These are phyloP conservation scores for Drosophila algonquin DNA, from an alignment of 2,888 invertebrate genomes.

Conservation along the genomic window DNA sequence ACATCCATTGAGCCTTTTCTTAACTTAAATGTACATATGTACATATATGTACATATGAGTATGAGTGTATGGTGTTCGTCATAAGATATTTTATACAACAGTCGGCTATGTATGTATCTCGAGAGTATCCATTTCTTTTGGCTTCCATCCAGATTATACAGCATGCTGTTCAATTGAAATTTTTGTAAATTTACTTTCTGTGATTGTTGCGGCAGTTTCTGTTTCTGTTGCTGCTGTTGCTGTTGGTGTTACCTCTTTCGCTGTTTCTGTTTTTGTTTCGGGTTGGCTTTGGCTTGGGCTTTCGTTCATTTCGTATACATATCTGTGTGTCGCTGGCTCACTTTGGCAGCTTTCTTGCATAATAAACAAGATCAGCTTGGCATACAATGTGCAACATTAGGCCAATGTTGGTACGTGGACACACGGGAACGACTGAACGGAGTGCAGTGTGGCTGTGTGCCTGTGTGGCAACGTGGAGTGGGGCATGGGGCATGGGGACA, in stretches of 20 bases:
- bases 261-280: slow-evolving; percentile 18
- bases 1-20: too few species aligned
- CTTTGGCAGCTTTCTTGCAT: slow-evolving; percentile 79
- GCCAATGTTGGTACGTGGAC: slow-evolving; percentile 78
- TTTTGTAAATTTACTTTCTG: slow-evolving; percentile 43
- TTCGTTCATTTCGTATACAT: slow-evolving; percentile 11
- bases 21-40: too few species aligned
- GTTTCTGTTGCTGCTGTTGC: neutral
- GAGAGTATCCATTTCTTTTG: neutral
- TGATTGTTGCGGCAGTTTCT: slow-evolving; percentile 32
- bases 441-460: slow-evolving; percentile 1
- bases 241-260: neutral
- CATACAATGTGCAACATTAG: slow-evolving; percentile 79
- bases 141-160: slow-evolving; percentile 5
- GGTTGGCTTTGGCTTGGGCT: slow-evolving; percentile 26
- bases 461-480: slow-evolving; percentile 14
- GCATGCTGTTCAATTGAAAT: slow-evolving; percentile 11
- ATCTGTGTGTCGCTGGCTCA: slow-evolving; percentile 51
- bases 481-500: slow-evolving; percentile 55
- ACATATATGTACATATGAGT: too few species aligned
- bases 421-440: slow-evolving; percentile 44
- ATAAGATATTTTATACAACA: neutral
- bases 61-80: too few species aligned
- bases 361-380: slow-evolving; percentile 76
- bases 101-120: neutral